phyloP scores from a whole-genome alignment of 2,113 vertebrate species.

The Mus musculus region GRCm39 chr3:78788001-78788500 shows the following conservation, averaged over 20 bases:
- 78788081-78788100: neutral
- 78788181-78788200: conserved; percentile 27
- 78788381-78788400: neutral
- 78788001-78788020: conserved; percentile 20
- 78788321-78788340: conserved; percentile 42
- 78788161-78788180: neutral
- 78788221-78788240: neutral
- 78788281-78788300: conserved; percentile 23
- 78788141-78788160: conserved; percentile 13
- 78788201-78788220: neutral
- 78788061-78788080: conserved; percentile 47
- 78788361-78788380: conserved; percentile 18
- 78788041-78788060: neutral
- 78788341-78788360: conserved; percentile 10
- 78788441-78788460: neutral
- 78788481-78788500: neutral
- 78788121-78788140: neutral
- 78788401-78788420: neutral
- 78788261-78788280: conserved; percentile 50
- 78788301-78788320: conserved; percentile 24
- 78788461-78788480: neutral
- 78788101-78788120: neutral
- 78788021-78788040: neutral
- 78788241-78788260: conserved; percentile 42
- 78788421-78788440: neutral